Percentiles rank a stretch among this genome's conserved stretches.
phyloP scores from a whole-genome alignment of 2,113 vertebrate genomes.

The Panthera tigris region DNA sequence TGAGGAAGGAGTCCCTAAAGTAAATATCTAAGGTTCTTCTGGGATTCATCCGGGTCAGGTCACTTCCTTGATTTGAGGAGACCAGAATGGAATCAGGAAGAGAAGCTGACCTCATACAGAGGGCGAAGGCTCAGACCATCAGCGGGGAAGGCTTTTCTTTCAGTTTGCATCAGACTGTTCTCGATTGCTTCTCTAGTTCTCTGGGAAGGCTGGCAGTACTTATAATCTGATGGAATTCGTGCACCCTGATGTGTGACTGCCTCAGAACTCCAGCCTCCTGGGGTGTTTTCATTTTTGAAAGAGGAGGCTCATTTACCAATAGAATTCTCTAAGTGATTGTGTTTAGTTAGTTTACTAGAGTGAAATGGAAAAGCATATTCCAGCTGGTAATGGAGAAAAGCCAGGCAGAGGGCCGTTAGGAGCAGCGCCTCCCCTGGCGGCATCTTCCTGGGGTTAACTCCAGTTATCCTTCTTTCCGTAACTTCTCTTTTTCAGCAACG shows the following conservation, averaged over 20 bases:
- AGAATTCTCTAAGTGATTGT: neutral
- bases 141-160: neutral
- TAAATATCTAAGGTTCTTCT: constrained; percentile 62
- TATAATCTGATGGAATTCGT: neutral
- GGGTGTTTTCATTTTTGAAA: neutral
- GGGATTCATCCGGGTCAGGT: constrained; percentile 59
- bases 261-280: neutral
- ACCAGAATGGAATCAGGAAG: constrained; percentile 74
- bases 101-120: constrained; percentile 51
- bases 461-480: neutral
- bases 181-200: neutral
- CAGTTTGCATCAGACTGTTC: neutral
- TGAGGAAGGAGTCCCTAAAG: constrained; percentile 71
- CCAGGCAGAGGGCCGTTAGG: neutral
- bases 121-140: neutral
- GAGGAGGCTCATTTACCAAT: neutral
- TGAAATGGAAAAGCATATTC: neutral
- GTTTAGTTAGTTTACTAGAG: neutral
- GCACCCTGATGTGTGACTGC: neutral
- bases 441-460: neutral
- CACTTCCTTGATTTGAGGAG: constrained; percentile 67
- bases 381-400: neutral
- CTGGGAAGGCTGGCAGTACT: neutral
- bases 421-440: neutral
- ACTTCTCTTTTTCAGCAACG: neutral